Percentiles rank a stretch among this genome's conserved stretches.
Evolutionary conservation across 2,888 invertebrate genomes (phyloP).

Genomic region (Nymphalis urticae): DNA sequence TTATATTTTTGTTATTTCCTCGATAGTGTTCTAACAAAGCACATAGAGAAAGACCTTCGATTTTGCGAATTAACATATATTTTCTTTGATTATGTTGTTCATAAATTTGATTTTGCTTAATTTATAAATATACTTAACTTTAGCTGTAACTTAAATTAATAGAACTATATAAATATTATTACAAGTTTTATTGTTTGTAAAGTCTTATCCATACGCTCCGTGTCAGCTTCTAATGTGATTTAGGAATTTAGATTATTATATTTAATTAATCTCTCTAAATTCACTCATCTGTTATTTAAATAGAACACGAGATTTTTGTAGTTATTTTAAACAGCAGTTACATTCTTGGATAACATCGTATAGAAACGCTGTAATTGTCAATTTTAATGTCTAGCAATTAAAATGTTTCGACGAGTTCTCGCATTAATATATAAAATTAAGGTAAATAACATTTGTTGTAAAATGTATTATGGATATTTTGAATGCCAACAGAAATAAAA

Average conservation of each 20-base stretch:
- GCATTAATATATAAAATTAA: slow-evolving; percentile 68
- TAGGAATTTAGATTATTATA: slow-evolving; percentile 14
- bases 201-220: background rate
- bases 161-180: slow-evolving; percentile 4
- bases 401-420: slow-evolving; percentile 64
- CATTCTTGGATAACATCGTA: slow-evolving; percentile 40
- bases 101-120: too few species aligned
- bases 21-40: background rate
- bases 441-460: slow-evolving; percentile 72
- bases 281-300: slow-evolving; percentile 28
- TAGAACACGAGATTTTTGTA: slow-evolving; percentile 20
- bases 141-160: background rate
- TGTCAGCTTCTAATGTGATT: background rate
- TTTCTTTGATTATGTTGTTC: too few species aligned
- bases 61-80: too few species aligned
- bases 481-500: slow-evolving; percentile 76
- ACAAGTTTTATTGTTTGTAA: background rate
- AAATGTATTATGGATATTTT: slow-evolving; percentile 76
- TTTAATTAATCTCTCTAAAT: background rate
- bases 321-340: slow-evolving; percentile 22
- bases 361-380: slow-evolving; percentile 70
- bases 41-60: background rate
- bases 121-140: background rate
- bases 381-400: slow-evolving; percentile 74
- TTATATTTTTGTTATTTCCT: slow-evolving; percentile 26